Evolutionary conservation across 2,113 vertebrate species (phyloP).

Genomic region (Haemorhous mexicanus): DNA sequence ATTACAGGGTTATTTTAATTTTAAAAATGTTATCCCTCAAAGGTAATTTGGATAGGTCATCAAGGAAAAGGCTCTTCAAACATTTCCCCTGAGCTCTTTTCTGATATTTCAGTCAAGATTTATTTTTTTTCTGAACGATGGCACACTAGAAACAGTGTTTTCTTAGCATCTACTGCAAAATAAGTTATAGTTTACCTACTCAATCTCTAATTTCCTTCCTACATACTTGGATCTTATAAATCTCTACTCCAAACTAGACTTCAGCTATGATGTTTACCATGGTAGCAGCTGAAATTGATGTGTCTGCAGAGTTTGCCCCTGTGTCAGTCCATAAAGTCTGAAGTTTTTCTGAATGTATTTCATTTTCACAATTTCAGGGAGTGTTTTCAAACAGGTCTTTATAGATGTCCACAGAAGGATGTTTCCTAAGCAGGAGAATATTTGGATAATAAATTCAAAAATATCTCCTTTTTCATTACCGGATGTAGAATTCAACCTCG

Average conservation of each 20-base stretch:
- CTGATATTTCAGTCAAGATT: neutral
- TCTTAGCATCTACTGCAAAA: neutral
- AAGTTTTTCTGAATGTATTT: neutral
- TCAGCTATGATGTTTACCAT: neutral
- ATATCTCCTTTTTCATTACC: neutral
- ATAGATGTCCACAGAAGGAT: neutral
- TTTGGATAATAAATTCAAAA: neutral
- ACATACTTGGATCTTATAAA: neutral
- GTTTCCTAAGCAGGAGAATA: neutral
- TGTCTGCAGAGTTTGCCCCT: neutral
- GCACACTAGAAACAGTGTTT: neutral
- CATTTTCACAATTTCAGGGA: neutral
- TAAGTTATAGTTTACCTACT: neutral
- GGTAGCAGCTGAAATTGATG: neutral
- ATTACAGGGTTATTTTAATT: neutral
- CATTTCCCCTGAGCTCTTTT: neutral
- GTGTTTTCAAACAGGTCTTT: neutral
- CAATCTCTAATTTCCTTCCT: neutral
- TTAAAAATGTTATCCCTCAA: neutral
- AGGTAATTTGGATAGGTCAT: neutral
- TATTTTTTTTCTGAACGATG: neutral
- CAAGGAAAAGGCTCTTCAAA: neutral
- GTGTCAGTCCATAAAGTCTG: neutral
- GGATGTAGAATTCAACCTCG: neutral
- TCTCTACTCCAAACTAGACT: neutral